Base-by-base conservation (phyloP, 1,140 invertebrate genomes). In the Stegodyphus mimosarum region DNA sequence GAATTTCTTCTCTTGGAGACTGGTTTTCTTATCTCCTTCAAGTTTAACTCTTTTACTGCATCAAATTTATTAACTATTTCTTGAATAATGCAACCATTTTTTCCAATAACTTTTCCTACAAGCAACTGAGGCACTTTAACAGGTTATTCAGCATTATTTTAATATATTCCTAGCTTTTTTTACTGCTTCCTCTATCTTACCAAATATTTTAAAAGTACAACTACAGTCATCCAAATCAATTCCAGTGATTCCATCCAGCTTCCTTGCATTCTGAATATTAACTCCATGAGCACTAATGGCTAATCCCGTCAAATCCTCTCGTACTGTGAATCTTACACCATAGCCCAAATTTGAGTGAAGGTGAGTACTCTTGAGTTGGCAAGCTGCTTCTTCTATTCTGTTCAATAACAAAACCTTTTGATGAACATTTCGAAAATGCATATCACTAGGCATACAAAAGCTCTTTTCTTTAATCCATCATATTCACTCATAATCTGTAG, bases 231-330 rank as follows among this genome's bases (percentile, higher is more conserved):
- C 96, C 71, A 99, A 92, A 91, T 99, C 97, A 90, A 99, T 99
- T 92, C 96, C 97, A 89, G 96, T 96, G 88, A 99, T 96, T 88
- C 97, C 97, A 81, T 96, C 94, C 71, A 99, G 94, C 91, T 97
- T 96, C 87, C 98, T 93, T 86, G 98, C 98, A 89, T 96, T 95
- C 90, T 98, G 96, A 89, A 99, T 99, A 92, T 99, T 99, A 85
- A 94, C 94, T 88, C 98, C 98, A 91, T 99, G 97, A 87, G 96
- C 96, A 87, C 98, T 98, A 87, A 93, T 93, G 7, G 93, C 92
- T 88, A 99, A 92, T 77, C 98, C 98, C 97, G 99, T 99, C 87
- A 99, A 92, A 90, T 99, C 97, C 90, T 97, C 96, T 87, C 95
- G 93, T 67, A 99, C 97, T 88, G 93, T 94, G 92, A 99, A 99